These are phyloP conservation scores for Caenorhabditis brenneri DNA, from an alignment of 1,140 invertebrate genomes.

Conservation along the genomic window DNA sequence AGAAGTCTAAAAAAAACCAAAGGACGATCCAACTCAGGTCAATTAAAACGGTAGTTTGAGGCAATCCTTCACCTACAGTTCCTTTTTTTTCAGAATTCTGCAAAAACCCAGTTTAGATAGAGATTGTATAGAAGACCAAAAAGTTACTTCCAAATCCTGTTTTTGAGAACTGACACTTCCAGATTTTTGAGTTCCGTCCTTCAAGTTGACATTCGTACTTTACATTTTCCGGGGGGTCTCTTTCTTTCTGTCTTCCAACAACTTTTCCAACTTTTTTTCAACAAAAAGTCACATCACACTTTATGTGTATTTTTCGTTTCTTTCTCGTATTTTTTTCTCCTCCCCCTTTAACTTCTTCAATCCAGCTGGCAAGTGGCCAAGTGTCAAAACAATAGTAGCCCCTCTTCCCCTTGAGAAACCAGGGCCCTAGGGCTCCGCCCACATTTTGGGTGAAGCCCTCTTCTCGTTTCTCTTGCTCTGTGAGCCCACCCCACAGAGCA, in stretches of 20 bases:
- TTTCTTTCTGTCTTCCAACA: too few relatives aligned
- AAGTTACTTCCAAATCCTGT: too few relatives aligned
- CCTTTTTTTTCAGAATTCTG: too few relatives aligned
- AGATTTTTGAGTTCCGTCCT: neutral
- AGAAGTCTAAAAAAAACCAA: too few relatives aligned
- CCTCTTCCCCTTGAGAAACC: constrained; percentile 5
- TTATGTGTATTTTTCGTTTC: constrained; percentile 33
- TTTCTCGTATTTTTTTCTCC: neutral
- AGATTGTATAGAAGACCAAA: too few relatives aligned
- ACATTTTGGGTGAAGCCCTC: neutral
- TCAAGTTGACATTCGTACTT: neutral
- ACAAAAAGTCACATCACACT: constrained; percentile 40
- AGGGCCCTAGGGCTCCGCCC: neutral
- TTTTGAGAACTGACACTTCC: neutral
- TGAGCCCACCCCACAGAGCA: neutral
- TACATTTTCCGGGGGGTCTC: too few relatives aligned
- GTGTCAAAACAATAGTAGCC: constrained; percentile 42
- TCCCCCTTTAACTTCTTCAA: constrained; percentile 20
- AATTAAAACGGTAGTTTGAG: too few relatives aligned
- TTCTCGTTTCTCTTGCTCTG: neutral
- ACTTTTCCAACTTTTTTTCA: constrained; percentile 14
- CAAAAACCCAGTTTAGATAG: too few relatives aligned
- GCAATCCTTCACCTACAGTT: too few relatives aligned
- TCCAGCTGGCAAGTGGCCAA: constrained; percentile 40
- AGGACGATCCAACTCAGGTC: too few relatives aligned